A percentile compares a stretch with the other conserved stretches of the same genome.
Conservation (phyloP, 2,797 vertebrate genomes). For the Leptodon cayanensis region DNA sequence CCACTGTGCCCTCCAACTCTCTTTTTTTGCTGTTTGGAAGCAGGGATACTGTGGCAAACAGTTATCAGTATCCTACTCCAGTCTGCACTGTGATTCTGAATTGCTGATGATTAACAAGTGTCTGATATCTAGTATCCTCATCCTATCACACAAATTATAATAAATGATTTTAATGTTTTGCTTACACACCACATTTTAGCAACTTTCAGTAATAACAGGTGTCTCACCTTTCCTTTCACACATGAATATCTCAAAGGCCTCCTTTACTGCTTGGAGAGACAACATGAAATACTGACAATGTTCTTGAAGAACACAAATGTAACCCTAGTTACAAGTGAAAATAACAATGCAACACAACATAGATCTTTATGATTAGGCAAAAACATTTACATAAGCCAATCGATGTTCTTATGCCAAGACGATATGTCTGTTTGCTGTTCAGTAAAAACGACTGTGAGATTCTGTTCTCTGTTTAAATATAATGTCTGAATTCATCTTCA, state of each 20-base stretch:
- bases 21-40: not conserved
- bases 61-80: not conserved
- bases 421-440: not conserved
- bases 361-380: not conserved
- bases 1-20: accelerated
- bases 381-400: not conserved
- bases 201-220: not conserved
- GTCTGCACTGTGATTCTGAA: not conserved
- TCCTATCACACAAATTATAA: not conserved
- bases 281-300: not conserved
- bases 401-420: not conserved
- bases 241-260: not conserved
- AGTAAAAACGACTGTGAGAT: not conserved
- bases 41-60: not conserved
- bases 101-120: not conserved
- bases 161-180: not conserved
- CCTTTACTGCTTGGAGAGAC: not conserved
- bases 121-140: not conserved
- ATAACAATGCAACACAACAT: not conserved
- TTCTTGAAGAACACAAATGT: not conserved
- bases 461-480: not conserved
- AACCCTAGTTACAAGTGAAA: not conserved
- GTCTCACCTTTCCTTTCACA: not conserved
- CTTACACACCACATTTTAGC: not conserved
- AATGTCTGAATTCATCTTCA: not conserved